A percentile compares a stretch with the other conserved stretches of the same genome.
phyloP scores from a whole-genome alignment of 2,113 vertebrate species.

The Mystacornis crossleyi region DNA sequence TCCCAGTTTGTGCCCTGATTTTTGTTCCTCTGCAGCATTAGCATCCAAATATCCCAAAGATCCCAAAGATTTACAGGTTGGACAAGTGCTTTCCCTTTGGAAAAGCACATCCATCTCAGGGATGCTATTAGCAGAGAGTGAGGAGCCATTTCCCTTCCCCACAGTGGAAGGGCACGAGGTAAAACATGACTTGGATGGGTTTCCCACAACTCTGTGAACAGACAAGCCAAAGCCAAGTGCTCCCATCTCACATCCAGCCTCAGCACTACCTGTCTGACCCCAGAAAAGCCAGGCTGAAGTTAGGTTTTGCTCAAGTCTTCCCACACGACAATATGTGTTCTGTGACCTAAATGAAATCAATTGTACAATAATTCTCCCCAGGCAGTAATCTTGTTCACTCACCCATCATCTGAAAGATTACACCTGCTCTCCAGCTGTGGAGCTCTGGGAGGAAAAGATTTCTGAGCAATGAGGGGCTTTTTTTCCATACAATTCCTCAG shows the following conservation, averaged over 20 bases:
- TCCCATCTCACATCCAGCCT: background rate
- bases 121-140: background rate
- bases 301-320: background rate
- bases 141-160: background rate
- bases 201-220: fast-evolving
- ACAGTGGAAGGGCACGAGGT: background rate
- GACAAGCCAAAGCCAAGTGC: background rate
- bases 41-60: background rate
- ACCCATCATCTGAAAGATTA: background rate
- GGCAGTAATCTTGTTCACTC: background rate
- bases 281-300: background rate
- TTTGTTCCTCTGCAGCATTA: background rate
- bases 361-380: background rate
- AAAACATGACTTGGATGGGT: background rate
- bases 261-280: background rate
- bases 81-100: background rate
- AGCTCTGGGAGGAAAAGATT: background rate
- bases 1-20: background rate
- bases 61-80: background rate
- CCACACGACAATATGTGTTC: background rate
- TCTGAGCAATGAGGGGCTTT: background rate
- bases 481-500: background rate
- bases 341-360: background rate
- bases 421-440: background rate
- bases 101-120: background rate